These are phyloP conservation scores for Drosophila kepulauana DNA, from an alignment of 1,140 invertebrate genomes.

Conservation along the genomic window DNA sequence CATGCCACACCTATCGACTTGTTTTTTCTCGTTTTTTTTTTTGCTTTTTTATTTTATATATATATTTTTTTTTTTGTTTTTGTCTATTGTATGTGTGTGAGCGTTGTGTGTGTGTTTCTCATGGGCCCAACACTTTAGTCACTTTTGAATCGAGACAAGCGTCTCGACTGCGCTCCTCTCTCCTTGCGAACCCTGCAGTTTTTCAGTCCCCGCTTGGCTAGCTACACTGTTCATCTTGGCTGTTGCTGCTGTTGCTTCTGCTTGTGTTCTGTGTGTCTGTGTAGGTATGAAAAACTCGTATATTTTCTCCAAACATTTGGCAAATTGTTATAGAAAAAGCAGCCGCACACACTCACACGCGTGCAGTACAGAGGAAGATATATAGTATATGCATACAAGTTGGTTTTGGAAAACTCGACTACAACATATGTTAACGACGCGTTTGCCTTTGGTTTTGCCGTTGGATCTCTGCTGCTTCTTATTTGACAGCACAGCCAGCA, in stretches of 20 bases:
- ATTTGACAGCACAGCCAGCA: conserved; percentile 30
- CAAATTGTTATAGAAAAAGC: conserved; percentile 74
- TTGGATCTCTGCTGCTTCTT: conserved; percentile 39
- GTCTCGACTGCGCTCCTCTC: conserved; percentile 14
- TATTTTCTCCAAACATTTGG: conserved; percentile 70
- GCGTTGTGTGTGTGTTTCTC: conserved; percentile 20
- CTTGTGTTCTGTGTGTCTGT: conserved; percentile 3
- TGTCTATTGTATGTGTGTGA: conserved; percentile 41
- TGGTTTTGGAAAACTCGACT: conserved; percentile 56
- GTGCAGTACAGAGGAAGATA: neutral
- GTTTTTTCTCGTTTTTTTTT: conserved; percentile 26
- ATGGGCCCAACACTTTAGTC: conserved; percentile 60
- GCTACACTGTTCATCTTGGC: conserved; percentile 2
- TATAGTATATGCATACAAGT: conserved; percentile 46
- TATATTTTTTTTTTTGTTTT: conserved; percentile 4
- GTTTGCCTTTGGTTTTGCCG: conserved; percentile 50
- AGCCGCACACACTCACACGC: conserved; percentile 22
- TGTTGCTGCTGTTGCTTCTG: neutral
- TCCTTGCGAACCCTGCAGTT: neutral
- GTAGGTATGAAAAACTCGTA: conserved; percentile 59
- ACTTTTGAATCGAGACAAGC: conserved; percentile 59
- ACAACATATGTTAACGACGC: conserved; percentile 74
- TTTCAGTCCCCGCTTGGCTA: neutral
- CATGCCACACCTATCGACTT: conserved; percentile 20
- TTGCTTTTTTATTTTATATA: conserved; percentile 12